Percentiles rank a stretch among this genome's conserved stretches.
Conservation (phyloP, 2,888 invertebrate genomes). For the Ophion ellenae region DNA sequence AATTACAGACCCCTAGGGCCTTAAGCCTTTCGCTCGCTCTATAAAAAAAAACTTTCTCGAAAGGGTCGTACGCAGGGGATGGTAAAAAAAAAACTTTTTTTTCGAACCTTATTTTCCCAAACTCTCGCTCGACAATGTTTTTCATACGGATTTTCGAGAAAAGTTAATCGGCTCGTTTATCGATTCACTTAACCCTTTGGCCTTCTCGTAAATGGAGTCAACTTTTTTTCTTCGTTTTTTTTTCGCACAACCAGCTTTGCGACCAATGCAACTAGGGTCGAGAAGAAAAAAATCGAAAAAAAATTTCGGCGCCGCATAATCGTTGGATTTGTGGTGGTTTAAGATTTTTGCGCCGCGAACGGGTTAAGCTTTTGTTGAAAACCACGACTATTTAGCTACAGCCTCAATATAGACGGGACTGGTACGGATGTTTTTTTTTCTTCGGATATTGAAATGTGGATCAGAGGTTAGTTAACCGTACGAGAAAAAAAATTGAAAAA, state of each 20-base stretch:
- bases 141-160: conserved; percentile 29
- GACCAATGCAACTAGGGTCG: neutral
- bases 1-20: conserved; percentile 53
- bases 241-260: conserved; percentile 34
- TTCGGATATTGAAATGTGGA: neutral
- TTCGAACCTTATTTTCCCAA: conserved; percentile 28
- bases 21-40: conserved; percentile 60
- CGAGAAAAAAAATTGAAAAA: neutral
- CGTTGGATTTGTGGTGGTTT: conserved; percentile 52
- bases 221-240: conserved; percentile 64
- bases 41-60: conserved; percentile 59
- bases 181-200: conserved; percentile 65
- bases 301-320: conserved; percentile 53
- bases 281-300: conserved; percentile 8
- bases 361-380: conserved; percentile 37
- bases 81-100: conserved; percentile 40
- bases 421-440: conserved; percentile 19
- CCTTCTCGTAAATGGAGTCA: conserved; percentile 69
- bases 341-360: conserved; percentile 8
- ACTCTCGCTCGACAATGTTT: conserved; percentile 35
- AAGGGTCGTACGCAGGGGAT: conserved; percentile 31
- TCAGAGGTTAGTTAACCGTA: conserved; percentile 25
- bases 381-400: conserved; percentile 33
- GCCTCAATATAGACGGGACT: neutral
- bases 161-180: conserved; percentile 66